Percentiles rank a stretch among this genome's conserved stretches.
Evolutionary conservation across 1,140 invertebrate genomes (phyloP).

Genomic region (Philopotamus ludificatus): DNA sequence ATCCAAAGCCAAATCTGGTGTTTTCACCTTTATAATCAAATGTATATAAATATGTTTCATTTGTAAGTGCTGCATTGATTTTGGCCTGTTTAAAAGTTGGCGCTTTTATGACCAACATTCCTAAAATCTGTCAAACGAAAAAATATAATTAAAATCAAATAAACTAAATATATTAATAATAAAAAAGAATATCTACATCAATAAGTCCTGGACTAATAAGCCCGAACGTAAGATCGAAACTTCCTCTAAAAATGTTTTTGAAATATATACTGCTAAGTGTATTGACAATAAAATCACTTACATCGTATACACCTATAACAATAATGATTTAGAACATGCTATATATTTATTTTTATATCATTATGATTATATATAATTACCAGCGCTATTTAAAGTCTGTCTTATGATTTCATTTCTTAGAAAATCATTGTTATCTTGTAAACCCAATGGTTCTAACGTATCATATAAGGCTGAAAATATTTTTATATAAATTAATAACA

Average conservation of each 20-base stretch:
- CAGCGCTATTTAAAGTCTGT: not conserved
- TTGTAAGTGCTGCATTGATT: constrained; percentile 8
- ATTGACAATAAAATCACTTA: not conserved
- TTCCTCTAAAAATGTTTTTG: constrained; percentile 2
- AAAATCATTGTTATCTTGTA: constrained; percentile 6
- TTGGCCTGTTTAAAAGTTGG: constrained; percentile 20
- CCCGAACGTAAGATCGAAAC: constrained; percentile 5
- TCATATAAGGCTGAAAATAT: no score
- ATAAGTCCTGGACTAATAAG: constrained; percentile 8
- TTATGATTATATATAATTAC: no score
- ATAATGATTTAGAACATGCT: no score
- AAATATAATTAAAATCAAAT: not conserved
- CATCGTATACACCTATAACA: constrained; percentile 6
- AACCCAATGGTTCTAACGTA: constrained; percentile 1
- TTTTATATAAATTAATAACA: no score
- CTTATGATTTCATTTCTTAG: constrained; percentile 14
- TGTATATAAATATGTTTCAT: constrained; percentile 22
- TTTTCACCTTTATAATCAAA: constrained; percentile 24
- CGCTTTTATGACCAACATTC: not conserved
- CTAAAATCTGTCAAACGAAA: constrained; percentile 8
- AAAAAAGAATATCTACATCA: constrained; percentile 8
- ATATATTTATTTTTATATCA: no score
- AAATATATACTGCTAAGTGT: constrained; percentile 19
- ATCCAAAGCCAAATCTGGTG: constrained; percentile 45
- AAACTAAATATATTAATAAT: not conserved